A percentile compares a stretch with the other conserved stretches of the same genome.
Conservation (phyloP, 1,140 invertebrate genomes). For the Vollenhovia emeryi region DNA sequence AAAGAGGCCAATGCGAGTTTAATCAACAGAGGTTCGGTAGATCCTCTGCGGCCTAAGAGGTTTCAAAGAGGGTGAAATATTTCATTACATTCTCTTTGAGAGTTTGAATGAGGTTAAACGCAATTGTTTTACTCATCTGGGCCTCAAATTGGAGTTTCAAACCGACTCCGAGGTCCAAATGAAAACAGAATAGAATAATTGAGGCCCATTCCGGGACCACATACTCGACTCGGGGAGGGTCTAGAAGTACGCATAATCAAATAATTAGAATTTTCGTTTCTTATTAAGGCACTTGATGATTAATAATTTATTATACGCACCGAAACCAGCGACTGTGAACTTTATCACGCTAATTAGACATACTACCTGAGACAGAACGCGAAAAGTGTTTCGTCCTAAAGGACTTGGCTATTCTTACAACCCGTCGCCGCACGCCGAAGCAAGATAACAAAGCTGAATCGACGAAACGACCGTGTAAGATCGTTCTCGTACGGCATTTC, state of each 20-base stretch:
- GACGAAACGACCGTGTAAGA: background rate
- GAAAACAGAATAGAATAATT: no score
- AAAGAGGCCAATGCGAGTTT: no score
- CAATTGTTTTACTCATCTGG: no score
- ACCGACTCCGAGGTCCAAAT: no score
- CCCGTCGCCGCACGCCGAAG: background rate
- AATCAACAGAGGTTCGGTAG: no score
- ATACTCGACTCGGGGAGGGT: no score
- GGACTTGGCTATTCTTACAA: background rate
- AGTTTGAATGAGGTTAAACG: no score
- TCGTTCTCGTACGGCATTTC: background rate
- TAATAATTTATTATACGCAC: conserved; percentile 7
- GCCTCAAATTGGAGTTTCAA: no score
- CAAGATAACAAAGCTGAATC: background rate
- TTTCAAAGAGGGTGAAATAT: no score
- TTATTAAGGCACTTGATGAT: background rate
- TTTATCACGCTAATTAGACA: background rate
- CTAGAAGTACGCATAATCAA: background rate
- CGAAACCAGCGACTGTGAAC: background rate
- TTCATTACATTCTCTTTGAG: no score
- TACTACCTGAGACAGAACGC: conserved; percentile 1
- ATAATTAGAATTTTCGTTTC: background rate
- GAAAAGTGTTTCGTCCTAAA: background rate
- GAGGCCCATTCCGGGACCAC: no score
- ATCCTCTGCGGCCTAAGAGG: no score